A percentile compares a stretch with the other conserved stretches of the same genome.
These are phyloP conservation scores for Idaea aversata DNA, from an alignment of 2,888 invertebrate genomes.

Conservation along the genomic window DNA sequence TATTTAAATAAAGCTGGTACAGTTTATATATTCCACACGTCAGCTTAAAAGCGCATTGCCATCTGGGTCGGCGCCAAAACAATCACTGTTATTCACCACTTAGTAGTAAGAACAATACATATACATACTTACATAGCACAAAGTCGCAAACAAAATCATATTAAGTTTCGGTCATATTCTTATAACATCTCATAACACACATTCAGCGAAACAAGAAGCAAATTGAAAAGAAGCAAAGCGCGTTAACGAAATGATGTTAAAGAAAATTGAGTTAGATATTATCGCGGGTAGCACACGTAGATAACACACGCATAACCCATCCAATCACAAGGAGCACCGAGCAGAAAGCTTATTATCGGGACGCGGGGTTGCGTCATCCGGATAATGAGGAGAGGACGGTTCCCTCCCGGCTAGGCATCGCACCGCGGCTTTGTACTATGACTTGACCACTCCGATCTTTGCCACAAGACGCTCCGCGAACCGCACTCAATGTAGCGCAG, in stretches of 20 bases:
- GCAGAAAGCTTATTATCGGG: conserved; percentile 74
- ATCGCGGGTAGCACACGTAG: conserved; percentile 62
- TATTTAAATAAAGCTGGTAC: conserved; percentile 27
- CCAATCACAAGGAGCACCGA: conserved; percentile 71
- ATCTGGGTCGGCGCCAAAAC: conserved; percentile 76
- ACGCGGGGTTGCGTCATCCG: conserved; percentile 61
- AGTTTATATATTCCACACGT: conserved; percentile 49
- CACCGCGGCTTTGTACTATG: conserved; percentile 31
- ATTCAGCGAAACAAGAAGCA: conserved; percentile 32
- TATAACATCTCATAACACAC: background rate
- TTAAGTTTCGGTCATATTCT: background rate
- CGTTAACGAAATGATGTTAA: conserved; percentile 56
- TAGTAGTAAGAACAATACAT: conserved; percentile 51
- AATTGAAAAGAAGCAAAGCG: conserved; percentile 48
- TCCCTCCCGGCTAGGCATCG: conserved; percentile 29
- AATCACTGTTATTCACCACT: conserved; percentile 76
- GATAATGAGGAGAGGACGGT: conserved; percentile 56
- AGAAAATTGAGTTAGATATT: conserved; percentile 69
- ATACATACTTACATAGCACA: conserved; percentile 32
- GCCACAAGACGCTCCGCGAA: conserved; percentile 16
- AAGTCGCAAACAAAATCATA: background rate
- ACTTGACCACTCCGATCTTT: conserved; percentile 16
- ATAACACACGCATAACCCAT: conserved; percentile 76
- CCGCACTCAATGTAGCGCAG: conserved; percentile 37
- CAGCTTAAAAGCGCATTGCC: conserved; percentile 65